Conservation (phyloP, 2,113 vertebrate genomes). For the Pseudopipra pipra region DNA sequence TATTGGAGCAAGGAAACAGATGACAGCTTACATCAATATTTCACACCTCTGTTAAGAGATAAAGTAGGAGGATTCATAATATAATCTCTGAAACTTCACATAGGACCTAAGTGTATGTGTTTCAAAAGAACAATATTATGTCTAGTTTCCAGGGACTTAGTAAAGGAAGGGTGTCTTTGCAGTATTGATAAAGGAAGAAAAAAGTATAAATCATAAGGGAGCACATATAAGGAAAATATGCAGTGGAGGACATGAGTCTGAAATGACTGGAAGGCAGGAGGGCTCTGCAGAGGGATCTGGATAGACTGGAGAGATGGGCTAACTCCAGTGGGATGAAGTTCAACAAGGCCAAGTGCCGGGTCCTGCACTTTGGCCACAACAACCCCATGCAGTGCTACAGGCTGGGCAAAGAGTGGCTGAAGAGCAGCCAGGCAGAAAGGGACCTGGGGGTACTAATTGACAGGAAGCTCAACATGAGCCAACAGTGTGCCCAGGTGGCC, state of each 20-base stretch:
- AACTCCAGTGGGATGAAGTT: too few species aligned
- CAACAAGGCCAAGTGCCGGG: too few species aligned
- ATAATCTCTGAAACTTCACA: background rate
- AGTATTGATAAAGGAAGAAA: background rate
- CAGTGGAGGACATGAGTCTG: background rate
- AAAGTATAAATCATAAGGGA: background rate
- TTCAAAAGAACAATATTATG: background rate
- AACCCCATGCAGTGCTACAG: too few species aligned
- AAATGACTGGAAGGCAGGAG: too few species aligned
- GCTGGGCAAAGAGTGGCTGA: too few species aligned
- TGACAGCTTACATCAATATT: background rate
- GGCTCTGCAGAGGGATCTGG: too few species aligned
- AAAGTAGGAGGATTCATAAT: background rate
- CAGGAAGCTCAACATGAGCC: too few species aligned
- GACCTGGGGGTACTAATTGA: too few species aligned
- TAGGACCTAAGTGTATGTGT: background rate
- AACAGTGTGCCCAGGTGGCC: too few species aligned
- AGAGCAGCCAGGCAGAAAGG: too few species aligned
- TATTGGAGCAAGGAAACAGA: background rate
- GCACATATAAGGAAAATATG: rapidly evolving
- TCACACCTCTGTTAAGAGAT: background rate
- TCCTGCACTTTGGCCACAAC: too few species aligned
- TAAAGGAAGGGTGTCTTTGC: background rate
- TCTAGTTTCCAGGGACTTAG: background rate
- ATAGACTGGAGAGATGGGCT: too few species aligned